Conservation (phyloP, 2,797 vertebrate genomes). For the Diglossa cyanea region DNA sequence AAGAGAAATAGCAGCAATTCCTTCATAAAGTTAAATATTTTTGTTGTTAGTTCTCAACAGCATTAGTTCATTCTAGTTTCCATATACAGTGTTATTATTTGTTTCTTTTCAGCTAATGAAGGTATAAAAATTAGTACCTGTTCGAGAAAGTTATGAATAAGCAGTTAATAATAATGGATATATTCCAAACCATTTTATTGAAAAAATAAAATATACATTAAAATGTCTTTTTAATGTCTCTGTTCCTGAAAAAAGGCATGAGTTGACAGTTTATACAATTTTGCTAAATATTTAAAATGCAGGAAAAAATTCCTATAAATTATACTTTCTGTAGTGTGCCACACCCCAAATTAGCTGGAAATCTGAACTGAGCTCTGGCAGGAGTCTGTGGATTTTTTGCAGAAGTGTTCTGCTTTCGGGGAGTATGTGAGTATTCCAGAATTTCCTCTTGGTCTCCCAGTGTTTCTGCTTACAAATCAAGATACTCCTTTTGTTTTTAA, state of each 20-base stretch:
- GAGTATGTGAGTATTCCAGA: constrained; percentile 1
- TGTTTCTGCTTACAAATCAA: constrained; percentile 12
- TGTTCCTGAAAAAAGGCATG: background rate
- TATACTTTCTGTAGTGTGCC: background rate
- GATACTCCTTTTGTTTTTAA: background rate
- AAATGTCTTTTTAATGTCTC: background rate
- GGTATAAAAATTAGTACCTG: background rate
- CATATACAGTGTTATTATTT: background rate
- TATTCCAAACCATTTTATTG: background rate
- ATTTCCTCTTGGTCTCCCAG: background rate
- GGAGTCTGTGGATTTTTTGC: background rate
- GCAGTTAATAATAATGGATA: background rate
- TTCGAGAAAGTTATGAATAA: background rate
- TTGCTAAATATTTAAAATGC: background rate
- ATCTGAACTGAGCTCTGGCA: background rate
- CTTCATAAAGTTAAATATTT: background rate
- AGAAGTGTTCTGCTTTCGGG: background rate
- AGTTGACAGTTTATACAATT: background rate
- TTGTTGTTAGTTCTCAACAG: background rate
- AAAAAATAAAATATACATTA: background rate
- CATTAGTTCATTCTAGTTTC: background rate
- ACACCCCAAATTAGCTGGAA: constrained; percentile 7
- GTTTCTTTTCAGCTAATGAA: background rate
- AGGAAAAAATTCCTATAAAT: constrained; percentile 23
- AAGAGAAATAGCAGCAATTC: background rate